Conservation (phyloP, 2,888 invertebrate species). For the Eupsilia transversa region DNA sequence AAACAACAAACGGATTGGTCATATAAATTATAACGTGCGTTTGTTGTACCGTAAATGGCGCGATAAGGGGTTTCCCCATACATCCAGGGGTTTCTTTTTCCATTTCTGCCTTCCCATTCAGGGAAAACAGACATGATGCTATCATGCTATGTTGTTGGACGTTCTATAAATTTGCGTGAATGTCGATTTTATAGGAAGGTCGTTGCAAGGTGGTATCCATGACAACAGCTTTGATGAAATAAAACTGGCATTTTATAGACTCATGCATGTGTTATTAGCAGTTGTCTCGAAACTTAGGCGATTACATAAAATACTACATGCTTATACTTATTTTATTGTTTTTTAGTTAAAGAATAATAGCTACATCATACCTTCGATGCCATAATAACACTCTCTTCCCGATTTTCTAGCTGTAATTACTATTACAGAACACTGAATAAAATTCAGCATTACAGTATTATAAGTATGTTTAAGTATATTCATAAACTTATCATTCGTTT, state of each 20-base stretch:
- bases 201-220: constrained; percentile 13
- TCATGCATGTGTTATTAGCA: constrained; percentile 4
- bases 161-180: background rate
- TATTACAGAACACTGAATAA: background rate
- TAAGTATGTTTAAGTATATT: background rate
- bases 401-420: background rate
- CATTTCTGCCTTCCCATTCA: no score
- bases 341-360: constrained; percentile 13
- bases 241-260: background rate
- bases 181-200: background rate
- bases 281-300: constrained; percentile 12
- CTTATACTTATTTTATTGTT: background rate
- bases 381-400: background rate
- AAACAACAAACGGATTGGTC: no score
- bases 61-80: no score
- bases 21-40: background rate
- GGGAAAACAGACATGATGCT: background rate
- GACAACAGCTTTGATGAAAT: constrained; percentile 35
- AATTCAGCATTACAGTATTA: background rate
- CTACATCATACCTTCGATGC: background rate
- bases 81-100: background rate
- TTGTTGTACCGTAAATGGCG: background rate
- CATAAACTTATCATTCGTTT: background rate
- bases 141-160: background rate
- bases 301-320: background rate